Evolutionary conservation across 2,113 vertebrate species (phyloP).

Genomic region (Campylomormyrus tamandua): DNA sequence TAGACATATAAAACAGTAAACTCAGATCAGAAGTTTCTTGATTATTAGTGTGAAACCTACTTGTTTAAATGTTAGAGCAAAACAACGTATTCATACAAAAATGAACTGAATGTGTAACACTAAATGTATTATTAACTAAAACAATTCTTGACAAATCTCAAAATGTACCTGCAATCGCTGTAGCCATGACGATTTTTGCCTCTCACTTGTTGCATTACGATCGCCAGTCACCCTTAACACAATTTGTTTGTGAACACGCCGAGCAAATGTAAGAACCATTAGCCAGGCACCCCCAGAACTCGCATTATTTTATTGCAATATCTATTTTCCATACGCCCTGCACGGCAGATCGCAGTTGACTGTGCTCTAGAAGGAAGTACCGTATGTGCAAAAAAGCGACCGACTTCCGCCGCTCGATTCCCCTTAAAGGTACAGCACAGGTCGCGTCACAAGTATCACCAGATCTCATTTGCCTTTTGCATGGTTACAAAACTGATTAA

Average conservation of each 20-base stretch:
- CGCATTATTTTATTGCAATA: neutral
- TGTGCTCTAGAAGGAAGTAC: neutral
- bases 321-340: neutral
- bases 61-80: neutral
- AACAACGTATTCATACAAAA: neutral
- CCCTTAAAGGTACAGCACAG: neutral
- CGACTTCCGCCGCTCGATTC: neutral
- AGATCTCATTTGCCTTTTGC: neutral
- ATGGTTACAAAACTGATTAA: neutral
- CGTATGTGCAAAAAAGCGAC: neutral
- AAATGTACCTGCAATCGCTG: constrained; percentile 17
- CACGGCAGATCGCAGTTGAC: neutral
- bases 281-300: neutral
- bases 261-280: neutral
- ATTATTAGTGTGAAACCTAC: neutral
- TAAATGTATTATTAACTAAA: neutral
- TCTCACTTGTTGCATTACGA: neutral
- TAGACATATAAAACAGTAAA: neutral
- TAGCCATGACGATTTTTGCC: neutral
- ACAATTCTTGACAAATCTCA: neutral
- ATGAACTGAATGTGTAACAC: neutral
- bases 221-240: neutral
- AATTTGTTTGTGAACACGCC: neutral
- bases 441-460: neutral
- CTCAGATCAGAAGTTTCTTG: neutral